Percentiles rank a stretch among this genome's conserved stretches.
Evolutionary conservation across 2,797 vertebrate genomes (phyloP).

Genomic region (Phyllotis vaccarum): DNA sequence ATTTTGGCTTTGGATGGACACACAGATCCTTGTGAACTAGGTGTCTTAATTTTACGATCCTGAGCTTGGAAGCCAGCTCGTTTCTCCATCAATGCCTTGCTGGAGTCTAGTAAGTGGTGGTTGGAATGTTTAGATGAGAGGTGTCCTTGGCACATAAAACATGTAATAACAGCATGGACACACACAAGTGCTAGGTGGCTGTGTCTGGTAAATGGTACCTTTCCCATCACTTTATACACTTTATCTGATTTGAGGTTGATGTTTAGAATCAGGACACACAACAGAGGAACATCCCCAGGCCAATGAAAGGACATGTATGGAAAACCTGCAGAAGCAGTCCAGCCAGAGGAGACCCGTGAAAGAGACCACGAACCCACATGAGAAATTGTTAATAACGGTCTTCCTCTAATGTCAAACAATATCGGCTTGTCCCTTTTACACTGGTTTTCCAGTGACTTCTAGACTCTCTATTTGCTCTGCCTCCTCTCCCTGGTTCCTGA

Average conservation of each 20-base stretch:
- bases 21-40: not conserved
- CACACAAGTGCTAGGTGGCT: not conserved
- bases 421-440: not conserved
- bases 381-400: not conserved
- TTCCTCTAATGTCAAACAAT: not conserved
- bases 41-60: not conserved
- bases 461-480: not conserved
- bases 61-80: not conserved
- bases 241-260: not conserved
- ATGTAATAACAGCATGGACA: not conserved
- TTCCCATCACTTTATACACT: not conserved
- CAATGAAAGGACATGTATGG: not conserved
- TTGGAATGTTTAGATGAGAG: not conserved
- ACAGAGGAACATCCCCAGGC: not conserved
- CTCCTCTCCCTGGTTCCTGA: not conserved
- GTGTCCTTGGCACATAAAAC: not conserved
- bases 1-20: not conserved
- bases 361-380: not conserved
- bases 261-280: not conserved
- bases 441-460: not conserved
- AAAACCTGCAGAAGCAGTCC: not conserved
- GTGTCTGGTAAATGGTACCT: not conserved
- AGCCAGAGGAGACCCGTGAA: not conserved
- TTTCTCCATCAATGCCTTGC: not conserved
- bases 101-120: constrained; percentile 4